Evolutionary conservation across 2,113 vertebrate species (phyloP).

Genomic region (Sylvia atricapilla): DNA sequence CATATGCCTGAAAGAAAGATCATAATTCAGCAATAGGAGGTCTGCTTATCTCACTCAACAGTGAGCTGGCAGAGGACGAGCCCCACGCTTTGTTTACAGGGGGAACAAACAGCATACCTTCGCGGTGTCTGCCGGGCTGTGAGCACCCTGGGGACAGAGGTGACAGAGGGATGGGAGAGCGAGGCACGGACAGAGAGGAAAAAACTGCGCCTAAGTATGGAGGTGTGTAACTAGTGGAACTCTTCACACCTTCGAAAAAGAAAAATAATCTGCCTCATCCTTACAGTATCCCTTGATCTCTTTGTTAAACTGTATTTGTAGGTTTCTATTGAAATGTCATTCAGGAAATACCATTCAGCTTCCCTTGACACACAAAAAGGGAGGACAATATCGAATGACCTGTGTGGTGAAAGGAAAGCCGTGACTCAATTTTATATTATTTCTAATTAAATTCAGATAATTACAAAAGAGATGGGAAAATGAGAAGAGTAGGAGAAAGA

Average conservation of each 20-base stretch:
- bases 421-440: constrained; percentile 25
- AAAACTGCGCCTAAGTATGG: background rate
- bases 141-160: background rate
- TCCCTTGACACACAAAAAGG: background rate
- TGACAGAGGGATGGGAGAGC: background rate
- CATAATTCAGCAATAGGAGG: constrained; percentile 75
- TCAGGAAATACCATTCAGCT: constrained; percentile 47
- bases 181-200: background rate
- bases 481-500: background rate
- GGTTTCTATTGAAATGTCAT: constrained; percentile 67
- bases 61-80: constrained; percentile 52
- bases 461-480: background rate
- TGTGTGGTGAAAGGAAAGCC: constrained; percentile 11
- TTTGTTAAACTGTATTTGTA: constrained; percentile 67
- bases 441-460: constrained; percentile 50
- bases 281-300: constrained; percentile 65
- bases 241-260: constrained; percentile 16
- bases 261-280: constrained; percentile 6
- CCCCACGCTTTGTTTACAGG: constrained; percentile 49
- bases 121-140: constrained; percentile 7
- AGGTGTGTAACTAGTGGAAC: constrained; percentile 47
- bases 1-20: constrained; percentile 71
- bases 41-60: constrained; percentile 70
- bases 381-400: background rate
- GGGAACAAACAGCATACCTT: constrained; percentile 51